Evolutionary conservation across 2,888 invertebrate species (phyloP), one percentile per base, ranked within the genome.

Genomic region (Elysia crispata): DNA sequence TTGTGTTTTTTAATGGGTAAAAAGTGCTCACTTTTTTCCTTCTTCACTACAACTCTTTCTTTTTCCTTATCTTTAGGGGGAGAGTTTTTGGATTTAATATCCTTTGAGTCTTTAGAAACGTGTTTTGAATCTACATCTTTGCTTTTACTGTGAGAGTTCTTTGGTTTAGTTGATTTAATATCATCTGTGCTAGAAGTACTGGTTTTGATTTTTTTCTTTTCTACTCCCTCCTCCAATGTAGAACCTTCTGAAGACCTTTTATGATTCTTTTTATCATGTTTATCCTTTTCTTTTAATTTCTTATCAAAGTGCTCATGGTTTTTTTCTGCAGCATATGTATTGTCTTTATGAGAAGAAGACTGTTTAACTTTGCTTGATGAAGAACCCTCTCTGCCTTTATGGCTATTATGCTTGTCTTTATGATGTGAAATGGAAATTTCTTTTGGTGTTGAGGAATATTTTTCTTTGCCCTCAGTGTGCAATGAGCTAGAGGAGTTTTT

Each of bases 151-250:
- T 72, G 66, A 15, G n/a, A 28, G 23, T 49, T 64, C 66, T 78
- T 78, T 41, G 73, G 23, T 64, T 78, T 78, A 5, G 25, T 18
- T 30, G 70, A 25, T n/a, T 33, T 41, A 11, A 41, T 72, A 15
- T 78, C 78, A 23, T 78, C 78, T 50, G 18, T 66, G 54, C 64
- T 73, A 13, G 80, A 76, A 11, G 67, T 57, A 60, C 69, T 75
- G 15, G 60, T 76, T 49, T 80, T 80, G 8, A 76, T 20, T 33
- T 80, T 80, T 25, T 76, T 80, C 41, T 76, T 76, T 30, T 80
- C 76, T 33, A n/a, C 30, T 57, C 64, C 76, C 54, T 72, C 64
- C n/a, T 62, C 80, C 54, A 18, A 30, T 30, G 33, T 20, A 15
- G 30, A 28, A 28, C 60, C 41, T 49, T 76, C 70, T 30, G n/a